Percentiles rank a stretch among this genome's conserved stretches.
These are phyloP conservation scores for Stictonetta naevosa DNA, from an alignment of 2,113 vertebrate species.

Conservation along the genomic window DNA sequence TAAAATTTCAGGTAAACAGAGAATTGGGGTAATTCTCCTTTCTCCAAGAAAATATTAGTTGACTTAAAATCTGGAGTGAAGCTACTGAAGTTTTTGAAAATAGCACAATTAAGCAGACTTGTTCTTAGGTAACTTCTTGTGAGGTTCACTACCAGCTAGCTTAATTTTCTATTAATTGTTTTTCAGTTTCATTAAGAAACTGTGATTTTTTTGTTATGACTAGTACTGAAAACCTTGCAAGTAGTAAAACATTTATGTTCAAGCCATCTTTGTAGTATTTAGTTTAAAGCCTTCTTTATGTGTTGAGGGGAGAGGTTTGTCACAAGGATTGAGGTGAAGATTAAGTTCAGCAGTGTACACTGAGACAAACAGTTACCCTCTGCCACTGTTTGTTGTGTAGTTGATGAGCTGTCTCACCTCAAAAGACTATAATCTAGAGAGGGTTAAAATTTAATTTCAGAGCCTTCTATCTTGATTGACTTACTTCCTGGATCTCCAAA, in stretches of 20 bases:
- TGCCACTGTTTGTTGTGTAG: background rate
- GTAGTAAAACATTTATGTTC: background rate
- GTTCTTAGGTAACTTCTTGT: background rate
- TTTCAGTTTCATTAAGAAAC: background rate
- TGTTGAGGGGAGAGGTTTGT: background rate
- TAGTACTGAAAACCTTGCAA: background rate
- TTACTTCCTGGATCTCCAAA: conserved; percentile 7
- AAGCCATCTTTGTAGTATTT: background rate
- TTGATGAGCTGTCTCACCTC: background rate
- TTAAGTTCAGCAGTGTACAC: background rate
- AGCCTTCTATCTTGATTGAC: background rate
- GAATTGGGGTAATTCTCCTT: background rate
- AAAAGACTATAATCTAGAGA: background rate
- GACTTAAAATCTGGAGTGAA: background rate
- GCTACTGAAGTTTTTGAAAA: background rate
- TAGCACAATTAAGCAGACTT: background rate
- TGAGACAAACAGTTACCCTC: background rate
- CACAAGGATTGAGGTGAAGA: background rate
- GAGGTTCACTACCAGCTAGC: background rate
- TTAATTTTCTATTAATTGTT: background rate
- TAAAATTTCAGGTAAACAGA: background rate
- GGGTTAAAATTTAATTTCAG: background rate
- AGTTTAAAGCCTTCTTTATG: background rate
- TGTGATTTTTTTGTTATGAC: background rate
- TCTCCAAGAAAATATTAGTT: background rate